Base-by-base conservation (phyloP, 2,888 invertebrate genomes). In the Leptopterna dolabrata region DNA sequence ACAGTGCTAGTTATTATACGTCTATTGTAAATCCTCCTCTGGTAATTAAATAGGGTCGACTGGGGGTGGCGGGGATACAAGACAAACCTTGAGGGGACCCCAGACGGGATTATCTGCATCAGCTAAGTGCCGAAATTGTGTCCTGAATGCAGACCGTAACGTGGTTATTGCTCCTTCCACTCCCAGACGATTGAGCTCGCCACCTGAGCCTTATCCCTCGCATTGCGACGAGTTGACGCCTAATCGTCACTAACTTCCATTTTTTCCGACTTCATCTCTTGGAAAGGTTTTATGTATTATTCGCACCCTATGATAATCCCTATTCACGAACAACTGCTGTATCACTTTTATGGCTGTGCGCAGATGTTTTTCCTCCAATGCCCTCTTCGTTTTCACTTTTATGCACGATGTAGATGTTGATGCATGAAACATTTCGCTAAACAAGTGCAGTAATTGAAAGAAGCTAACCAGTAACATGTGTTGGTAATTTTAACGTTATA, bases 21-120 rank as follows among this genome's bases (percentile, higher is more conserved):
- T 71, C 78, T 87, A 87, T 87, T 87, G 87, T 87, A 87, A 87
- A 87, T 87, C 87, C 87, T 87, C 81, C 41, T 55, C 55, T 82
- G 78, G 87, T 87, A 87, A 87, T 87, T 87, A 87, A 87, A 82
- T 71, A 70, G 70, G 81, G 85, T 13, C 29, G 29, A 70, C 13
- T 11, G 78, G 36, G 36, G 76, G 36, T 19, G 71, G 70, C 19
- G 45, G 83, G 83, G 27, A 76, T n/a, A n/a, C 13, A 45, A 63
- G 86, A 41, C 19, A 70, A 76, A 36, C 86, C 78, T 87, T 87
- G 82, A 41, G 27, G 87, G 83, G 83, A 63, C 87, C 87, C 70
- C 81, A 36, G 29, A 41, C 87, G 82, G 87, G 78, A 78, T 87
- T 78, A 78, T 80, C 87, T 70, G 86, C 87, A 45, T 73, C 81